Conservation (phyloP, 2,888 invertebrate genomes). For the Drosophila heteroneura region DNA sequence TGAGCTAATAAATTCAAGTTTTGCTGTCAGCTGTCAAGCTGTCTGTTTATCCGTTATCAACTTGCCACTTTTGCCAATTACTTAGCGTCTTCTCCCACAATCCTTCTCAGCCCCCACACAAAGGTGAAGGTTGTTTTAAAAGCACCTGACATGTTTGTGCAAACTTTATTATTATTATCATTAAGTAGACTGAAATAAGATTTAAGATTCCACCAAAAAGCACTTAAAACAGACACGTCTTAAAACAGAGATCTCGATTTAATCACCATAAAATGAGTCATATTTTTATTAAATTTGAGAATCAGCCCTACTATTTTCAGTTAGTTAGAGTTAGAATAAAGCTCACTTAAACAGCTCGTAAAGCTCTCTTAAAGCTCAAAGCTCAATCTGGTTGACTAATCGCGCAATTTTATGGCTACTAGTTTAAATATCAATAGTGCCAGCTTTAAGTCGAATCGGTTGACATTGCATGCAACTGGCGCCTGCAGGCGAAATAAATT, state of each 20-base stretch:
- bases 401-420: slow-evolving; percentile 1
- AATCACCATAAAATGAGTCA: not conserved
- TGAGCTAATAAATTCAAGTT: slow-evolving; percentile 59
- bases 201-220: not conserved
- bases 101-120: not conserved
- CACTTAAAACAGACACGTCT: not conserved
- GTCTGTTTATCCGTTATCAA: slow-evolving; percentile 40
- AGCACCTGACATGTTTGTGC: not conserved
- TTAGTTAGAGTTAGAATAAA: too few relatives aligned
- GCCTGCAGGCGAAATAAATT: slow-evolving; percentile 63
- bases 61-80: slow-evolving; percentile 59
- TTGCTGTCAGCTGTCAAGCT: slow-evolving; percentile 35
- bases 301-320: too few relatives aligned
- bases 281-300: too few relatives aligned
- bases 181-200: not conserved
- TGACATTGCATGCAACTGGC: slow-evolving; percentile 62
- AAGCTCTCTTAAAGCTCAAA: not conserved
- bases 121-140: not conserved
- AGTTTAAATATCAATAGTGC: slow-evolving; percentile 47
- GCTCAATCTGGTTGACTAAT: not conserved
- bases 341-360: not conserved
- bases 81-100: slow-evolving; percentile 30
- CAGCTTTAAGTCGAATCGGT: slow-evolving; percentile 36
- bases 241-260: too few relatives aligned
- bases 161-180: not conserved